Base-by-base conservation (phyloP, 1,140 invertebrate genomes). In the Diachasma alloeum region DNA sequence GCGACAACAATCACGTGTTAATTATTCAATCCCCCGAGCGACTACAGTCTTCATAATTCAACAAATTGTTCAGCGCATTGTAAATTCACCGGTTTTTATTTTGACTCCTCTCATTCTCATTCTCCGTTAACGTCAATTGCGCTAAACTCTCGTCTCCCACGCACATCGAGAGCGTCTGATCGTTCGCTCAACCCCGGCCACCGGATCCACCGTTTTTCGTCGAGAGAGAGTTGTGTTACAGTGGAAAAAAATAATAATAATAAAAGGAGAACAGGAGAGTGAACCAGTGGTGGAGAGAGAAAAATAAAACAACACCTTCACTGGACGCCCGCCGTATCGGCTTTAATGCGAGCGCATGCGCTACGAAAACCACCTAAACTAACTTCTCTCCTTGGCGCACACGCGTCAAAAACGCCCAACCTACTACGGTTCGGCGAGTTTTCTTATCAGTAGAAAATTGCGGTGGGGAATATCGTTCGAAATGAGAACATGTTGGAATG, bases 311-410 rank as follows among this genome's bases (percentile, higher is more conserved):
- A 71, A 71, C 46, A 39, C 67, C 69, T 44, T 44, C 42, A 71
- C 42, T 39, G 67, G n/a, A 11, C 63, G 22, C 63, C 63, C 46
- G 42, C 69, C 22, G 17, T 71, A 71, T 71, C 46, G 39, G 42
- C 37, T 71, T 48, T 71, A 71, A 24, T 24, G 15, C 6, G 17
- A 8, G 46, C 69, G 69, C 69, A 71, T 71, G 69, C 69, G 69
- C 69, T 24, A 6, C 10, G 26, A 3, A 15, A 15, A 42, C 0
- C n/a, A n/a, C 63, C 37, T 24, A 22, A 56, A 56, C 48, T 22
- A 6, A 56, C n/a, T 22, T 19, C 48, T 56, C n/a, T 56, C 15
- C 37, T 69, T n/a, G 17, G 36, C 69, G 42, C 69, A 46, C 46
- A 48, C 69, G 42, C 59, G 24, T 13, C 19, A 19, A 53, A 53